phyloP scores from a whole-genome alignment of 2,113 vertebrate genomes.

The Steatornis caripensis region DNA sequence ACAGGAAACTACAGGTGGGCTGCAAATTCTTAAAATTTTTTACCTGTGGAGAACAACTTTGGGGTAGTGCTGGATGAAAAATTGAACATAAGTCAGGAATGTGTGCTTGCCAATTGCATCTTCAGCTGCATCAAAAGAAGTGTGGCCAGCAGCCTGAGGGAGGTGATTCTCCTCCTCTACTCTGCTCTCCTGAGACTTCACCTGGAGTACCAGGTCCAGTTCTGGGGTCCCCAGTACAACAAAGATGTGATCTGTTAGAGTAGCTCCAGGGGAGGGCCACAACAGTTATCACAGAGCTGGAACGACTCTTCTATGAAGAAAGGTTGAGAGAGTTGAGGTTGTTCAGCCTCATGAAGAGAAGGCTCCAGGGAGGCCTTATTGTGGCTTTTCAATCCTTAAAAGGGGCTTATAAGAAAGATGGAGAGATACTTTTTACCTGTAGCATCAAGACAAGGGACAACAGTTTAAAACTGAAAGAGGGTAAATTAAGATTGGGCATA shows the following conservation, averaged over 20 bases:
- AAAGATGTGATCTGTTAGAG: background rate
- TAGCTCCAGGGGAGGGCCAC: background rate
- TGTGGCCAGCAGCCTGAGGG: rapidly evolving
- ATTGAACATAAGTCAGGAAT: background rate
- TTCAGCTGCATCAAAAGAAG: background rate
- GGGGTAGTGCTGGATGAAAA: background rate
- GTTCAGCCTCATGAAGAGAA: background rate
- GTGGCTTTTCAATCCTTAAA: background rate
- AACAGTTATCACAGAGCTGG: background rate
- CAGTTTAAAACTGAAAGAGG: background rate
- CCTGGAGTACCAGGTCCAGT: background rate
- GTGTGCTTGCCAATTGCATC: background rate
- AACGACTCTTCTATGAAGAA: background rate
- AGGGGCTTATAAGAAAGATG: background rate
- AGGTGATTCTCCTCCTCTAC: background rate
- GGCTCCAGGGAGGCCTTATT: background rate
- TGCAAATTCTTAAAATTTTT: background rate
- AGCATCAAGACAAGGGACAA: background rate
- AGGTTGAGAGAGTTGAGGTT: background rate
- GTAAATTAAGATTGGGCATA: background rate
- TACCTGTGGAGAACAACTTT: background rate
- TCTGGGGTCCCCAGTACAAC: background rate
- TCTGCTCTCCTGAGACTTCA: background rate
- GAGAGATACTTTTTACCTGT: background rate
- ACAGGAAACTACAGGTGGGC: background rate